Conservation (phyloP, 2,888 invertebrate species). For the Selenia dentaria region DNA sequence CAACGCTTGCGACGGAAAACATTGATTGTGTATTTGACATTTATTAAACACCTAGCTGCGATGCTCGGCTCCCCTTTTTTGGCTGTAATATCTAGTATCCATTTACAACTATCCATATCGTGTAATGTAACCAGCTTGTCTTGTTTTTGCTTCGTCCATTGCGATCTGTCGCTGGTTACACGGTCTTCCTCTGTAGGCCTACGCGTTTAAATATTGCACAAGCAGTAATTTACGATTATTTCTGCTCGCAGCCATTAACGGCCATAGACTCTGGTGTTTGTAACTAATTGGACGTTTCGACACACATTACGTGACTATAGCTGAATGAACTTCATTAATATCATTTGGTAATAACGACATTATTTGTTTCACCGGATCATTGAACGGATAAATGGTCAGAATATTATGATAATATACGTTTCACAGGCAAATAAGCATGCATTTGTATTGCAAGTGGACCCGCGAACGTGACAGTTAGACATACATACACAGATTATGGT, state of each 20-base stretch:
- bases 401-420: slow-evolving; percentile 29
- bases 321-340: slow-evolving; percentile 42
- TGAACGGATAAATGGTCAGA: slow-evolving; percentile 18
- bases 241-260: slow-evolving; percentile 40
- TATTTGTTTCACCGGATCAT: slow-evolving; percentile 24
- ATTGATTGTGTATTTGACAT: slow-evolving; percentile 35
- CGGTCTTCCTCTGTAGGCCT: slow-evolving; percentile 25
- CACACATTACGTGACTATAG: slow-evolving; percentile 46
- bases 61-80: slow-evolving; percentile 18
- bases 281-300: slow-evolving; percentile 48
- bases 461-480: slow-evolving; percentile 45
- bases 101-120: slow-evolving; percentile 32
- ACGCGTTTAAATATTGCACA: slow-evolving; percentile 19
- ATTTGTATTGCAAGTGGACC: slow-evolving; percentile 37
- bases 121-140: slow-evolving; percentile 17
- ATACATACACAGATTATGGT: slow-evolving; percentile 27
- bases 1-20: slow-evolving; percentile 40
- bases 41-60: slow-evolving; percentile 16
- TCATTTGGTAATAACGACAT: slow-evolving; percentile 39
- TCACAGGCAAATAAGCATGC: slow-evolving; percentile 48
- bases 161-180: slow-evolving; percentile 35
- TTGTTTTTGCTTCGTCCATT: slow-evolving; percentile 34
- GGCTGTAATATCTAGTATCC: slow-evolving; percentile 25
- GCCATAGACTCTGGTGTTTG: slow-evolving; percentile 44
- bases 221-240: slow-evolving; percentile 20